Evolutionary conservation across 1,140 invertebrate genomes (phyloP).

Genomic region (Maniola jurtina): DNA sequence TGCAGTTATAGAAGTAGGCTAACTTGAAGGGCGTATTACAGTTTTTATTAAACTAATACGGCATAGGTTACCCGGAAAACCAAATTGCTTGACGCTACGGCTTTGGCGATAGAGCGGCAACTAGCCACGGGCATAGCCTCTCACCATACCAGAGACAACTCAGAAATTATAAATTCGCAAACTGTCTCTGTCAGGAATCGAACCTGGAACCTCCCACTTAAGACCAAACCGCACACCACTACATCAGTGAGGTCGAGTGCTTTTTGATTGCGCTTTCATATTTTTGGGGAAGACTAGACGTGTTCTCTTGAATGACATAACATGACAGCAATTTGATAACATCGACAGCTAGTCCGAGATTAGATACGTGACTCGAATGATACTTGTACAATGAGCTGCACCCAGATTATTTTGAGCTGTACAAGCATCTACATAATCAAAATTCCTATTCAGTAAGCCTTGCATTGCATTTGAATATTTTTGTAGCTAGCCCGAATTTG

Average conservation of each 20-base stretch:
- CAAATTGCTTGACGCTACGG: background rate
- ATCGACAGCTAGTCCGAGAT: conserved; percentile 25
- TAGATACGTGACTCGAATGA: conserved; percentile 31
- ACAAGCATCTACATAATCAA: background rate
- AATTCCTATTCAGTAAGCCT: background rate
- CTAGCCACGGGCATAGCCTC: too few species aligned
- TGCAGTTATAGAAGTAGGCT: too few species aligned
- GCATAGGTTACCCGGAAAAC: too few species aligned
- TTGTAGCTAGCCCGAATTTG: background rate
- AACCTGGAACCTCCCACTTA: background rate
- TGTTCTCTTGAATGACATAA: conserved; percentile 20
- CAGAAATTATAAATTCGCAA: too few species aligned
- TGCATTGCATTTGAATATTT: background rate
- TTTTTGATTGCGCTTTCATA: background rate
- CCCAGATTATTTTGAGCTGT: conserved; percentile 6
- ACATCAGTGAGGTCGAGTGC: too few species aligned
- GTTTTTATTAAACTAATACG: too few species aligned
- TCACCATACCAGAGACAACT: too few species aligned
- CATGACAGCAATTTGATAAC: conserved; percentile 31
- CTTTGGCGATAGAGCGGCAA: background rate
- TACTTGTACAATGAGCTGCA: conserved; percentile 8
- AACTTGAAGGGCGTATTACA: too few species aligned
- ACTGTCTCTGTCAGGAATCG: too few species aligned
- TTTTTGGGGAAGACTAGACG: background rate
- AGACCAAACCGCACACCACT: background rate